These are phyloP conservation scores for Gnathonemus echidnorhynchus DNA, from an alignment of 2,113 vertebrate species.

Conservation along the genomic window DNA sequence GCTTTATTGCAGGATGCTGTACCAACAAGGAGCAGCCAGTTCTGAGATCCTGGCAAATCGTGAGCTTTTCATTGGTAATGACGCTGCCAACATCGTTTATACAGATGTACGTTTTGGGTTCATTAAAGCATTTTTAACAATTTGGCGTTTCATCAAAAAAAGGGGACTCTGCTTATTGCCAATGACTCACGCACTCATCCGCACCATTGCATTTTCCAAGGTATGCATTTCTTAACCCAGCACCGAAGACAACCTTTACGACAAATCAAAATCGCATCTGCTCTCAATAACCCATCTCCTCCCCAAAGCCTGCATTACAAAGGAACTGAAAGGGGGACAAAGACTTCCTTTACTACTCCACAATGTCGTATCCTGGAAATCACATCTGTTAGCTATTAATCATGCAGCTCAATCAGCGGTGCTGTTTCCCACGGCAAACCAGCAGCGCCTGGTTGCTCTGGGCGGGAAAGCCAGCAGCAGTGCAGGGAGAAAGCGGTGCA, in stretches of 20 bases:
- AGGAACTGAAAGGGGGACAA: background rate
- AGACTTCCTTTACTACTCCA: background rate
- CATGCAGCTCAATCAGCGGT: background rate
- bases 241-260: background rate
- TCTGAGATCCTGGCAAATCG: background rate
- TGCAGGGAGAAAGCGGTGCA: background rate
- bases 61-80: background rate
- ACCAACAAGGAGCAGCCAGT: background rate
- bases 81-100: background rate
- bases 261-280: background rate
- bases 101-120: background rate
- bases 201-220: background rate
- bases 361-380: background rate
- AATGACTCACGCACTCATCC: background rate
- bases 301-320: background rate
- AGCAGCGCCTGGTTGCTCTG: background rate
- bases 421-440: background rate
- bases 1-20: background rate
- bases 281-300: background rate
- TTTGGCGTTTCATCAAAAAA: background rate
- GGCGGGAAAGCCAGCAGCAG: background rate
- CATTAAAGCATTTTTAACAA: background rate
- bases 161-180: background rate
- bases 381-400: constrained; percentile 9
- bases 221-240: background rate